A percentile compares a stretch with the other conserved stretches of the same genome.
phyloP scores from a whole-genome alignment of 1,140 invertebrate genomes.

The Drosophila fuyamai region DNA sequence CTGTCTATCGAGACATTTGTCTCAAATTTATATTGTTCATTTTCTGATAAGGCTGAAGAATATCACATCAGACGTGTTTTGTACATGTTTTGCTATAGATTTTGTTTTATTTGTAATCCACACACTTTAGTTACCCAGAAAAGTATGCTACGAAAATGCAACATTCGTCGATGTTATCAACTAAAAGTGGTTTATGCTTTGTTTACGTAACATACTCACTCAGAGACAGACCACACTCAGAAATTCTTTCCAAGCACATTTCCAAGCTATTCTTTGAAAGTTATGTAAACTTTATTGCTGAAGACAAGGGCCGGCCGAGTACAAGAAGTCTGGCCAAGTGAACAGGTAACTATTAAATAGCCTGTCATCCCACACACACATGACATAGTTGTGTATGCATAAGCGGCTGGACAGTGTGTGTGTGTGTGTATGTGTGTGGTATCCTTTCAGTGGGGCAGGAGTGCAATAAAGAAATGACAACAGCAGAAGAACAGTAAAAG shows the following conservation, averaged over 20 bases:
- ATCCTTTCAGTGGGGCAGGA: slow-evolving; percentile 28
- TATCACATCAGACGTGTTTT: not conserved
- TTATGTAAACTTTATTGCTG: slow-evolving; percentile 43
- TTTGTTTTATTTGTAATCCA: not conserved
- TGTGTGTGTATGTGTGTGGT: slow-evolving; percentile 1
- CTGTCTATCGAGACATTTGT: too few relatives aligned
- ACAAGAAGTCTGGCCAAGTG: slow-evolving; percentile 21
- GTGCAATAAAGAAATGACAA: slow-evolving; percentile 56
- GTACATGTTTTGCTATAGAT: not conserved
- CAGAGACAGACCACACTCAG: slow-evolving; percentile 9
- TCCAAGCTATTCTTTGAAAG: slow-evolving; percentile 27
- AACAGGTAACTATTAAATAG: slow-evolving; percentile 57
- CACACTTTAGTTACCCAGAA: not conserved
- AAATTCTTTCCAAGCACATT: slow-evolving; percentile 24
- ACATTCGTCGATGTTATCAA: slow-evolving; percentile 18
- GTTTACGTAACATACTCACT: slow-evolving; percentile 12
- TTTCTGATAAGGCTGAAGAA: too few relatives aligned
- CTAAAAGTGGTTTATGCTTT: slow-evolving; percentile 10
- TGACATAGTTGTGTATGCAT: slow-evolving; percentile 21
- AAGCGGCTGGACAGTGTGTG: slow-evolving; percentile 22
- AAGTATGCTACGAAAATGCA: slow-evolving; percentile 17
- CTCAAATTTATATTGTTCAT: too few relatives aligned
- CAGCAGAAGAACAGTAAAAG: slow-evolving; percentile 59
- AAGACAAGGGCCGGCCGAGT: slow-evolving; percentile 14
- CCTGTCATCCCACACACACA: slow-evolving; percentile 31